Evolutionary conservation across 2,888 invertebrate species (phyloP), one percentile per base, ranked within the genome.

Genomic region (Cabera pusaria): DNA sequence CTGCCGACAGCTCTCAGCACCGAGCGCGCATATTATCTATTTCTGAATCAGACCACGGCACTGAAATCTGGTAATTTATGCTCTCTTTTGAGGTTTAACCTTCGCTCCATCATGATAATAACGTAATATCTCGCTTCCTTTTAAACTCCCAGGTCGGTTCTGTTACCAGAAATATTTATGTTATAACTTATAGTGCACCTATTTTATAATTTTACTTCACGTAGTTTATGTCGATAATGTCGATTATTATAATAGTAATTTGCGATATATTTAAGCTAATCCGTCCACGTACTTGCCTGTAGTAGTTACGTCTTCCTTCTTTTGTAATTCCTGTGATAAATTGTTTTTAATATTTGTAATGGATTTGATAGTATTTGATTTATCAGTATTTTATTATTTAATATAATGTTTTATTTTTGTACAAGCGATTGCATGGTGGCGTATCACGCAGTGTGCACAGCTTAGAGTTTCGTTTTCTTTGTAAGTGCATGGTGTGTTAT

Each of bases 1-100:
- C 92, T 48, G 82, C 84, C 32, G 93, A 92, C 75, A 84, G 90
- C 49, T 87, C 85, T 43, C 87, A 90, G 72, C 92, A 92, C 71
- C 90, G 91, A 52, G 93, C 92, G 39, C 89, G 92, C 66, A 92
- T 93, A 45, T 86, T 94, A 49, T 92, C 92, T 40, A 90, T 92
- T 47, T 85, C 90, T 38, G 88, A 87, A 64, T 86, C 91, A 6
- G 92, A 93, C 53, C 90, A 90, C 56, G 92, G 91, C 47, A 94
- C 94, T 36, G 95, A 95, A 87, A 95, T 95, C 69, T 95, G 95
- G 95, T 95, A 90, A 84, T 62, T 25, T 46, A 36, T 35, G 36
- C 28, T 38, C 21, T 14, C 31, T 39, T 23, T 34, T 28, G 12
- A 38, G 21, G 14, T 33, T 29, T 41, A 36, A 44, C 39, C 27